These are phyloP conservation scores for Perca fluviatilis DNA, from an alignment of 2,113 vertebrate genomes.

Conservation along the genomic window DNA sequence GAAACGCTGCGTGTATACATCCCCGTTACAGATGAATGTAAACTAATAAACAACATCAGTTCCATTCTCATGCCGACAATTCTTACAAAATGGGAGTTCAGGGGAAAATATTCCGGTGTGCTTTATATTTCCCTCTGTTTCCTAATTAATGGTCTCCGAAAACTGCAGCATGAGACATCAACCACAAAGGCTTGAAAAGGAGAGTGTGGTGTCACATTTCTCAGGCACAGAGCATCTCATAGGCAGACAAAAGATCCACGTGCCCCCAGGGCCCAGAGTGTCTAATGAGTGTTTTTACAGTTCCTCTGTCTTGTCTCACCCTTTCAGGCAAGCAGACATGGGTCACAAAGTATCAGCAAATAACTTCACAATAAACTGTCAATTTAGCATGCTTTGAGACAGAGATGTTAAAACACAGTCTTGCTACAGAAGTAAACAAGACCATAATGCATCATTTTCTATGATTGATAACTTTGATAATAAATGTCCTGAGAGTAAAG, in stretches of 20 bases:
- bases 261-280: slow-evolving; percentile 50
- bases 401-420: neutral
- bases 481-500: neutral
- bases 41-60: slow-evolving; percentile 16
- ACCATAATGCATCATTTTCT: neutral
- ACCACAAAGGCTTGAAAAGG: slow-evolving; percentile 63
- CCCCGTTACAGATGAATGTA: neutral
- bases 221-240: slow-evolving; percentile 62
- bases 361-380: neutral
- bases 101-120: slow-evolving; percentile 38
- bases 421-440: neutral
- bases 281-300: slow-evolving; percentile 65
- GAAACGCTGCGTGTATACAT: slow-evolving; percentile 33
- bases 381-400: neutral
- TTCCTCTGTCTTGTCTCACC: slow-evolving; percentile 57
- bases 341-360: slow-evolving; percentile 23
- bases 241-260: slow-evolving; percentile 66
- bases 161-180: slow-evolving; percentile 67
- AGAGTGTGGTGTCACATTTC: slow-evolving; percentile 74
- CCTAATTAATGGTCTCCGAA: slow-evolving; percentile 55
- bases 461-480: neutral
- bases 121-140: slow-evolving; percentile 23
- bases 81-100: slow-evolving; percentile 10
- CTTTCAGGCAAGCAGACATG: slow-evolving; percentile 15
- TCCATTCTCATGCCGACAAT: neutral